Conservation (phyloP, 1,140 invertebrate species). For the Hestina assimilis region DNA sequence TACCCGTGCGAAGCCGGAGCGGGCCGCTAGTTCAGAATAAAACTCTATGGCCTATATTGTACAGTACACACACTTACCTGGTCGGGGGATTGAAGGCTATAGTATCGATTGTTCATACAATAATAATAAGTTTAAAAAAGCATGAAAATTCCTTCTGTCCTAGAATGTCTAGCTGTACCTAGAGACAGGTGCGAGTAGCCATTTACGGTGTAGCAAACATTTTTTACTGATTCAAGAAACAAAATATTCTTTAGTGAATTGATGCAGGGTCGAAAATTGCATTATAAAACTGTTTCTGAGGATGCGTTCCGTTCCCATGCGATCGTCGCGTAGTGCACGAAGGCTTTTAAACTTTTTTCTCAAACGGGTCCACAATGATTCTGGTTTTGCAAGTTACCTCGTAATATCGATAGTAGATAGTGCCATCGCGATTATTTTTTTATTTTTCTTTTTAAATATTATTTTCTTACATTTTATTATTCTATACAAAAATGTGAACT, state of each 20-base stretch:
- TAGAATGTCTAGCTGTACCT: conserved; percentile 44
- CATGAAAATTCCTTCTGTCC: conserved; percentile 13
- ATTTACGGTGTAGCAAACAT: conserved; percentile 54
- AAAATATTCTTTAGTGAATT: conserved; percentile 50
- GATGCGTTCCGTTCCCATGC: conserved; percentile 68
- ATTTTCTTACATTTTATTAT: conserved; percentile 1
- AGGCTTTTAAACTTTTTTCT: conserved; percentile 61
- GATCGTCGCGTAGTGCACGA: conserved; percentile 58
- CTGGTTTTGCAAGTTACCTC: conserved; percentile 73
- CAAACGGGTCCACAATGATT: conserved; percentile 74
- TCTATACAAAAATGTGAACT: background rate
- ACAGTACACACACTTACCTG: too few relatives aligned
- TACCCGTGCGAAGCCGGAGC: too few relatives aligned
- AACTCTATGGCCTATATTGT: too few relatives aligned
- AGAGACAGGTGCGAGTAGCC: conserved; percentile 62
- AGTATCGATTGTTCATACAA: background rate
- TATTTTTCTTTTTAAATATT: conserved; percentile 31
- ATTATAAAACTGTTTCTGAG: conserved; percentile 44
- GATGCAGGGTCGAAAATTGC: conserved; percentile 46
- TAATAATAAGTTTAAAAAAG: background rate
- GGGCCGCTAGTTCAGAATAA: too few relatives aligned
- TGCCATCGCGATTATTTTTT: conserved; percentile 49
- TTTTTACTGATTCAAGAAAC: conserved; percentile 39
- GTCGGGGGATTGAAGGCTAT: too few relatives aligned
- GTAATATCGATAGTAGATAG: conserved; percentile 58